phyloP scores from a whole-genome alignment of 2,888 invertebrate genomes.

The Aelia acuminata region DNA sequence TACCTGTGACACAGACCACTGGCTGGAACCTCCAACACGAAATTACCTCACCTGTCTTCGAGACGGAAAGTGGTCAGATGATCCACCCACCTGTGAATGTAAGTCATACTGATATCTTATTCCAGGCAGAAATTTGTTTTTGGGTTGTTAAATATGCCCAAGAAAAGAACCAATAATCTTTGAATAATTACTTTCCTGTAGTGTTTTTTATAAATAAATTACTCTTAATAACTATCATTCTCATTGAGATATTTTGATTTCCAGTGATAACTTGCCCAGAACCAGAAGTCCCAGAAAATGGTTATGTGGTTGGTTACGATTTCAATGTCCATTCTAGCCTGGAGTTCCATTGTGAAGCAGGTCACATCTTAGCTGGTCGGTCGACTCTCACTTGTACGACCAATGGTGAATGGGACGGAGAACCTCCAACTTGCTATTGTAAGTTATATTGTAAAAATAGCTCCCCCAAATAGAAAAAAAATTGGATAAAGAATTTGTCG shows the following conservation, averaged over 20 bases:
- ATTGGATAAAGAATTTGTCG: conserved; percentile 43
- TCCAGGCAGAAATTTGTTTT: too few species aligned
- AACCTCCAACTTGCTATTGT: conserved; percentile 89
- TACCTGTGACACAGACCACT: conserved; percentile 85
- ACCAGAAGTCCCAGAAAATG: conserved; percentile 87
- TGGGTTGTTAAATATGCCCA: too few species aligned
- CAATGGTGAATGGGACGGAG: conserved; percentile 88
- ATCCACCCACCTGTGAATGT: conserved; percentile 89
- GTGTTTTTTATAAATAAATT: background rate
- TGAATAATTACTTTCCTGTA: background rate
- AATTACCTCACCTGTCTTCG: conserved; percentile 80
- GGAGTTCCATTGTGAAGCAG: conserved; percentile 89
- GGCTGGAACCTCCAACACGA: conserved; percentile 80
- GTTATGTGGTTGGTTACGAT: conserved; percentile 90
- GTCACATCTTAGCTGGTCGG: conserved; percentile 84
- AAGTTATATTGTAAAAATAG: conserved; percentile 68
- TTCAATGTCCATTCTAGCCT: conserved; percentile 90
- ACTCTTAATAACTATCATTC: background rate
- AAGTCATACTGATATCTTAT: conserved; percentile 68
- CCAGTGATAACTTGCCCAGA: conserved; percentile 88
- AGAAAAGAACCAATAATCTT: too few species aligned
- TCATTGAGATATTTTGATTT: conserved; percentile 62
- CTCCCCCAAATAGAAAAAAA: conserved; percentile 43
- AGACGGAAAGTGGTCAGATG: conserved; percentile 90
- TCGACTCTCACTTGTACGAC: conserved; percentile 79